Evolutionary conservation across 2,888 invertebrate genomes (phyloP).

Genomic region (Eugnorisma glareosa): DNA sequence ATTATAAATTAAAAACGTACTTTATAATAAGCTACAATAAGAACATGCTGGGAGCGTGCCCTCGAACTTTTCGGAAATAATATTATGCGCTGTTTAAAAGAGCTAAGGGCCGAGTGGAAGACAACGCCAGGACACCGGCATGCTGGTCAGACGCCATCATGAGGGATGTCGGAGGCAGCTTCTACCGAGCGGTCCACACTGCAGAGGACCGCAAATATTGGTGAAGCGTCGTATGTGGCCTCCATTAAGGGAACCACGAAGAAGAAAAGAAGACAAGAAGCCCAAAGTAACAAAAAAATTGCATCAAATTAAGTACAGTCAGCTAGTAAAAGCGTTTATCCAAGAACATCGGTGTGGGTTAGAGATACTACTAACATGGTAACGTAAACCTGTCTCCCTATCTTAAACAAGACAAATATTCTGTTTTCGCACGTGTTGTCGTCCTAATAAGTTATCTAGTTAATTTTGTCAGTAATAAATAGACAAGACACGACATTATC

Average conservation of each 20-base stretch:
- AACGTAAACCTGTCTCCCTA: slow-evolving; percentile 64
- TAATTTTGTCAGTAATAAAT: slow-evolving; percentile 79
- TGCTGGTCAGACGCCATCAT: background rate
- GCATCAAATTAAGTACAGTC: background rate
- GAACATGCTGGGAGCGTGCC: background rate
- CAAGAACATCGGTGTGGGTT: slow-evolving; percentile 8
- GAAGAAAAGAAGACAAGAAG: background rate
- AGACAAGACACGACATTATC: slow-evolving; percentile 74
- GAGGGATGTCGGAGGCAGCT: background rate
- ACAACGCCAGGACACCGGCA: background rate
- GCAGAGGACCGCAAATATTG: background rate
- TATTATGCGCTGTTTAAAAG: background rate
- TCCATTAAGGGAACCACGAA: background rate
- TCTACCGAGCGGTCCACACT: background rate
- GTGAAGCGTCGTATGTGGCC: background rate
- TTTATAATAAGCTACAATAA: background rate
- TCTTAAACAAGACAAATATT: slow-evolving; percentile 74
- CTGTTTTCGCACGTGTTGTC: slow-evolving; percentile 70
- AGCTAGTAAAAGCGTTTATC: background rate
- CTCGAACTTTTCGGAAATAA: background rate
- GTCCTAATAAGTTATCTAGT: slow-evolving; percentile 78
- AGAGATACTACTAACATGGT: slow-evolving; percentile 54
- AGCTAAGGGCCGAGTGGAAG: background rate
- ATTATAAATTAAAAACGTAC: background rate
- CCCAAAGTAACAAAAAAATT: background rate